These are phyloP conservation scores for Felis chaus DNA, from an alignment of 2,113 vertebrate species.

Conservation along the genomic window DNA sequence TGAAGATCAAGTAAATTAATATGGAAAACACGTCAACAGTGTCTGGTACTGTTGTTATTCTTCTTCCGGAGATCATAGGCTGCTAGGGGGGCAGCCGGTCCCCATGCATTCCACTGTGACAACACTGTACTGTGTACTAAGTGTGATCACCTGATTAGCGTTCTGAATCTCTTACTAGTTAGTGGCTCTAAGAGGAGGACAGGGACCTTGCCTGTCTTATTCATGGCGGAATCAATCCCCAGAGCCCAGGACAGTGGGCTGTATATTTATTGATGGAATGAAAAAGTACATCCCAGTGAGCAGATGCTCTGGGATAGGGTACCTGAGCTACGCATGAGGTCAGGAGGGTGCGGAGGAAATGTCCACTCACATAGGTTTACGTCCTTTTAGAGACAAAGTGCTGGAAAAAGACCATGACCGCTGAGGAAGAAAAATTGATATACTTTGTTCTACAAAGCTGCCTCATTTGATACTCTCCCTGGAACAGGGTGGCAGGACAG, in stretches of 20 bases:
- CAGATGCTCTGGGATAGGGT: not conserved
- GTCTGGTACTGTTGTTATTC: not conserved
- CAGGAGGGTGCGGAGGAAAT: not conserved
- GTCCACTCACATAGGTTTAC: not conserved
- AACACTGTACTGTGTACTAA: not conserved
- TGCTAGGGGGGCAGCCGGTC: not conserved
- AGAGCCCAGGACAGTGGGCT: not conserved
- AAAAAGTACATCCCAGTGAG: not conserved
- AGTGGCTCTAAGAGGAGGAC: not conserved
- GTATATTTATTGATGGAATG: not conserved
- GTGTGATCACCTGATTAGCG: not conserved
- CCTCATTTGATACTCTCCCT: not conserved
- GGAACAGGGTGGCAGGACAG: not conserved
- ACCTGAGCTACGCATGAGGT: not conserved
- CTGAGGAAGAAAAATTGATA: not conserved
- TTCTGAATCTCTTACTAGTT: not conserved
- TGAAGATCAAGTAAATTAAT: not conserved
- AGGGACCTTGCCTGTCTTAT: not conserved
- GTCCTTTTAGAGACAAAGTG: not conserved
- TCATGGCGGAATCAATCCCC: not conserved
- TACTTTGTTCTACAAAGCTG: not conserved
- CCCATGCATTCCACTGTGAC: not conserved
- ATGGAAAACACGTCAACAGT: not conserved
- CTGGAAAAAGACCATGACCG: not conserved
- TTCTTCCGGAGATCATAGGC: not conserved